A percentile compares a stretch with the other conserved stretches of the same genome.
Evolutionary conservation across 2,113 vertebrate genomes (phyloP).

Genomic region (Scartelaos histophorus): DNA sequence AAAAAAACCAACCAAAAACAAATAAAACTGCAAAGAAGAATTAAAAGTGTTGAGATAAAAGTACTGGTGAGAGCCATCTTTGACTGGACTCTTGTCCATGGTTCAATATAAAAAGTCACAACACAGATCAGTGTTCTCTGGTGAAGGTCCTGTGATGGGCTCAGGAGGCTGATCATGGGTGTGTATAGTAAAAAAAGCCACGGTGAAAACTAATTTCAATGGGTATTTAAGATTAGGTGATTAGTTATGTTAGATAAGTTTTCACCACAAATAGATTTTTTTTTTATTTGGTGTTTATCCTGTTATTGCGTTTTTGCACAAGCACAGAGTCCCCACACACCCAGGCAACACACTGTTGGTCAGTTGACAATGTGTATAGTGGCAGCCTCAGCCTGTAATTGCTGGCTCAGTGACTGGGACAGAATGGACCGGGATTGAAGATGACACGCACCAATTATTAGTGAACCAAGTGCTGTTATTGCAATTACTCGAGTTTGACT

Average conservation of each 20-base stretch:
- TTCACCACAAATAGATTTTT: not conserved
- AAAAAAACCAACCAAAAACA: slow-evolving; percentile 14
- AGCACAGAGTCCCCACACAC: slow-evolving; percentile 37
- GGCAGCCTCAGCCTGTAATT: slow-evolving; percentile 71
- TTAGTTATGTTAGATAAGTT: no score
- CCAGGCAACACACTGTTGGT: slow-evolving; percentile 43
- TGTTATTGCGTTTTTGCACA: slow-evolving; percentile 19
- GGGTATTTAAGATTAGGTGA: slow-evolving; percentile 27
- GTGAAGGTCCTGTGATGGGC: slow-evolving; percentile 63
- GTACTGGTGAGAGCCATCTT: slow-evolving; percentile 14
- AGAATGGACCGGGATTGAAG: slow-evolving; percentile 74
- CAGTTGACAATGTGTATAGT: slow-evolving; percentile 45
- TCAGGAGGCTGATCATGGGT: slow-evolving; percentile 65
- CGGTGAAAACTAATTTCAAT: slow-evolving; percentile 20
- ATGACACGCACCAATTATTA: slow-evolving; percentile 79
- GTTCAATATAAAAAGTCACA: slow-evolving; percentile 74
- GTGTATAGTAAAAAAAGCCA: slow-evolving; percentile 71
- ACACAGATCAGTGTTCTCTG: slow-evolving; percentile 38
- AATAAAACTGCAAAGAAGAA: not conserved
- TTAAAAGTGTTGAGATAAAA: not conserved
- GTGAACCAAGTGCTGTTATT: slow-evolving; percentile 79
- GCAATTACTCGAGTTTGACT: slow-evolving; percentile 77
- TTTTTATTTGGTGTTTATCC: not conserved
- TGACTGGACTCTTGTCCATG: slow-evolving; percentile 60
- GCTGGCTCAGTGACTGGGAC: slow-evolving; percentile 70